These are phyloP conservation scores for Macropus fuliginosus DNA, from an alignment of 2,797 vertebrate species.

Conservation along the genomic window DNA sequence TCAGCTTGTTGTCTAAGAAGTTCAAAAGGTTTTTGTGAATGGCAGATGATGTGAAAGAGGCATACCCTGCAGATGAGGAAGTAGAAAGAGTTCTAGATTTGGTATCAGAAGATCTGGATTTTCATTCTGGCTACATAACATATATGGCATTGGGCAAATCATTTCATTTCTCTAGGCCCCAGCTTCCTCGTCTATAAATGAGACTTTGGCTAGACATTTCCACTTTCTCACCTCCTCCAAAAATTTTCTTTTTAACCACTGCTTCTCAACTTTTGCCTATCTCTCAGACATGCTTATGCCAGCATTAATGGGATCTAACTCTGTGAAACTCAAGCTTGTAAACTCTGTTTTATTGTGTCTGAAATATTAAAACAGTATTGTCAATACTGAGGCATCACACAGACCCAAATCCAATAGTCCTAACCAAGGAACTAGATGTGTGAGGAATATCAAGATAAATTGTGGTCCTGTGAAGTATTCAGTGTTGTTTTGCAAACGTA, in stretches of 20 bases:
- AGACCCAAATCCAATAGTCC: background rate
- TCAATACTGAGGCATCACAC: background rate
- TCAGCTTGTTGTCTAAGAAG: background rate
- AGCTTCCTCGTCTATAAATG: background rate
- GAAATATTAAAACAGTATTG: background rate
- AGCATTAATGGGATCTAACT: background rate
- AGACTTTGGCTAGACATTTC: background rate
- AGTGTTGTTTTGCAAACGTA: constrained; percentile 19
- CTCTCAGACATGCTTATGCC: background rate
- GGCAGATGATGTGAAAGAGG: background rate
- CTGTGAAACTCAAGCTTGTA: background rate
- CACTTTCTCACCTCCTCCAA: background rate
- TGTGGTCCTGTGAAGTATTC: background rate
- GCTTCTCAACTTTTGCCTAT: background rate
- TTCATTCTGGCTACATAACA: background rate
- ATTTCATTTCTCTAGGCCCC: background rate
- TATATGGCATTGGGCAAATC: background rate
- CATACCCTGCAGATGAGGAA: background rate
- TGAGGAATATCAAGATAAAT: background rate
- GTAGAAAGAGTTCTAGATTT: background rate
- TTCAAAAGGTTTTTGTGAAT: background rate
- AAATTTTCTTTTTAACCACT: background rate
- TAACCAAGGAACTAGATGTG: background rate
- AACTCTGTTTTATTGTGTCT: background rate
- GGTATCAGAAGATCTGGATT: background rate